phyloP scores from a whole-genome alignment of 1,140 invertebrate species.

The Pteromalus puparum region DNA sequence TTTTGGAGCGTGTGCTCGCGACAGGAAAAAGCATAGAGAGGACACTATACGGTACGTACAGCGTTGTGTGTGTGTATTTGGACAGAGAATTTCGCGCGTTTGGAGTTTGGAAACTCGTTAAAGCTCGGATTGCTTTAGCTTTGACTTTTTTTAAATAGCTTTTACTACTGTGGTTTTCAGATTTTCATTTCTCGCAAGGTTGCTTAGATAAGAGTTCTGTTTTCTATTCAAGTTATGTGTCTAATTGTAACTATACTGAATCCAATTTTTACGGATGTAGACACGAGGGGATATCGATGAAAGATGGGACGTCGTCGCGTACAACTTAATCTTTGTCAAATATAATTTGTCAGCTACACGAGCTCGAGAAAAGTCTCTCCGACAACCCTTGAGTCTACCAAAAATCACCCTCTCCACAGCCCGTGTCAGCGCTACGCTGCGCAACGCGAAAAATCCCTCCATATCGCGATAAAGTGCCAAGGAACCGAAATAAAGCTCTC shows the following conservation, averaged over 20 bases:
- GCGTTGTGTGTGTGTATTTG: too few species aligned
- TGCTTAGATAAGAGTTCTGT: not conserved
- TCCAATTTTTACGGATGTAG: not conserved
- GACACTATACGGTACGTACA: too few species aligned
- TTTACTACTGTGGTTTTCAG: not conserved
- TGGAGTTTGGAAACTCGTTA: not conserved
- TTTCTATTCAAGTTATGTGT: too few species aligned
- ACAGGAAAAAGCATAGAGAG: slow-evolving; percentile 34
- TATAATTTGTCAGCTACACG: too few species aligned
- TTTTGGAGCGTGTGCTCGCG: slow-evolving; percentile 7
- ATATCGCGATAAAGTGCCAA: not conserved
- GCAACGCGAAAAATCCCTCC: not conserved
- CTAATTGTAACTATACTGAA: too few species aligned
- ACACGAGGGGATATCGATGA: too few species aligned
- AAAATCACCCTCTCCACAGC: not conserved
- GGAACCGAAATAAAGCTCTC: slow-evolving; percentile 23
- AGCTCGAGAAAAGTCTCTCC: too few species aligned
- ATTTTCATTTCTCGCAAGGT: not conserved
- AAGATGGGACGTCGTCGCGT: too few species aligned
- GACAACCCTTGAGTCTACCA: not conserved
- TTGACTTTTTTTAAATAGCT: not conserved
- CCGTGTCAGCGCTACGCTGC: not conserved
- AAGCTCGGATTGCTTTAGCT: not conserved
- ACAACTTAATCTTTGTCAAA: too few species aligned
- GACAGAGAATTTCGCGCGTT: not conserved